These are phyloP conservation scores for Rutilus rutilus DNA, from an alignment of 2,113 vertebrate genomes.

Conservation along the genomic window DNA sequence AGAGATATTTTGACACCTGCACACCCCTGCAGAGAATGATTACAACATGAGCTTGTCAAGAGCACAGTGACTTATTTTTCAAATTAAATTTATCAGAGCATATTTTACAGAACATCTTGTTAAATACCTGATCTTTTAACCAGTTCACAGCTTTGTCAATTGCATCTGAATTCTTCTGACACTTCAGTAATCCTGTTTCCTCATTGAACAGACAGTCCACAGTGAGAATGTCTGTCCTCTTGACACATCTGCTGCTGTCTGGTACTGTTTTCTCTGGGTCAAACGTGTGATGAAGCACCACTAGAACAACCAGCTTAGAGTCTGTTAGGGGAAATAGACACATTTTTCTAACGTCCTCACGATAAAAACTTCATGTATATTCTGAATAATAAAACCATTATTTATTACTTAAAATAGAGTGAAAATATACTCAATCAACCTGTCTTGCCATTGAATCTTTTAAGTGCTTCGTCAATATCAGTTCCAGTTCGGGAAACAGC, in stretches of 20 bases:
- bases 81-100: too few species aligned
- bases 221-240: neutral
- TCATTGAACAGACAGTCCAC: constrained; percentile 27
- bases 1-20: neutral
- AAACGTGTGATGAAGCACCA: constrained; percentile 38
- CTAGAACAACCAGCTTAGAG: neutral
- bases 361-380: neutral
- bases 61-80: too few species aligned
- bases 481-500: too few species aligned
- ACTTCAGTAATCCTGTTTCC: constrained; percentile 12
- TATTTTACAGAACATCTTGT: neutral
- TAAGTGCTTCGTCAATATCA: too few species aligned
- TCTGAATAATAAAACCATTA: too few species aligned
- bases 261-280: neutral
- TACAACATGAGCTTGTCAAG: too few species aligned
- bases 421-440: too few species aligned
- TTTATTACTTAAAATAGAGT: too few species aligned
- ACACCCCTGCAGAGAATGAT: neutral
- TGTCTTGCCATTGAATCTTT: too few species aligned
- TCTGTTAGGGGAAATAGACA: neutral
- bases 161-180: constrained; percentile 14
- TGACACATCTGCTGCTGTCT: neutral
- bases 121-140: neutral
- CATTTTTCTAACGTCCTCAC: neutral
- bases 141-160: neutral